phyloP scores from a whole-genome alignment of 2,888 invertebrate genomes.

The Cactoblastis cactorum region DNA sequence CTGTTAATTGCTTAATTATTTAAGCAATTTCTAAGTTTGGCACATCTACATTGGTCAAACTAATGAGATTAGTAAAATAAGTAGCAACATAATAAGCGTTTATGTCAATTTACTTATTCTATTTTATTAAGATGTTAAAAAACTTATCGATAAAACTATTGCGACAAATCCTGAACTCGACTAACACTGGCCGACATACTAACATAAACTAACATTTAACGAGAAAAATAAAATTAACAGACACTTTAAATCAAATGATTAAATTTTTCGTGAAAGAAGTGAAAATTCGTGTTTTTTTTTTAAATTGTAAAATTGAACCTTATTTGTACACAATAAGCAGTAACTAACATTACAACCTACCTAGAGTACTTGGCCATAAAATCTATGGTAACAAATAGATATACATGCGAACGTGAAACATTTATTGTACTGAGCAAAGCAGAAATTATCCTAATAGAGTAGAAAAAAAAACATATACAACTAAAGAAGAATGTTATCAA shows the following conservation, averaged over 20 bases:
- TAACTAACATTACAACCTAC: conserved; percentile 59
- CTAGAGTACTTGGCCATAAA: conserved; percentile 72
- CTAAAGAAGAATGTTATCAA: conserved; percentile 24
- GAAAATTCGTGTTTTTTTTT: conserved; percentile 29
- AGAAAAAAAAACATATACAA: conserved; percentile 30
- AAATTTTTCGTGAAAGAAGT: conserved; percentile 31
- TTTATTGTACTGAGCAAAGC: conserved; percentile 63
- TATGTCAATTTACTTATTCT: conserved; percentile 60
- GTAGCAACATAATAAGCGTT: conserved; percentile 67
- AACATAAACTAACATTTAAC: conserved; percentile 26
- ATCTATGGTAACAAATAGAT: conserved; percentile 74
- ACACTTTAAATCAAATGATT: conserved; percentile 45
- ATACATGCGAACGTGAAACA: conserved; percentile 49
- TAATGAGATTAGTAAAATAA: conserved; percentile 38
- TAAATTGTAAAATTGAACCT: conserved; percentile 46
- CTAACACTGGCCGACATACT: conserved; percentile 60
- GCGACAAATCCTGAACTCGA: conserved; percentile 39
- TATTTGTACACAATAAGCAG: conserved; percentile 64
- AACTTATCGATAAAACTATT: conserved; percentile 52
- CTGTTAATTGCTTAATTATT: no score
- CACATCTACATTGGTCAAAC: conserved; percentile 34
- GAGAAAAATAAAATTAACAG: conserved; percentile 38
- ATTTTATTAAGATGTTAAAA: conserved; percentile 58
- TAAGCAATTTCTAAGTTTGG: no score
- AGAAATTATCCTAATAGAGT: conserved; percentile 28